Evolutionary conservation across 2,797 vertebrate genomes (phyloP), one percentile per base, ranked within the genome.

Genomic region (Parauchenoglanis ngamensis): DNA sequence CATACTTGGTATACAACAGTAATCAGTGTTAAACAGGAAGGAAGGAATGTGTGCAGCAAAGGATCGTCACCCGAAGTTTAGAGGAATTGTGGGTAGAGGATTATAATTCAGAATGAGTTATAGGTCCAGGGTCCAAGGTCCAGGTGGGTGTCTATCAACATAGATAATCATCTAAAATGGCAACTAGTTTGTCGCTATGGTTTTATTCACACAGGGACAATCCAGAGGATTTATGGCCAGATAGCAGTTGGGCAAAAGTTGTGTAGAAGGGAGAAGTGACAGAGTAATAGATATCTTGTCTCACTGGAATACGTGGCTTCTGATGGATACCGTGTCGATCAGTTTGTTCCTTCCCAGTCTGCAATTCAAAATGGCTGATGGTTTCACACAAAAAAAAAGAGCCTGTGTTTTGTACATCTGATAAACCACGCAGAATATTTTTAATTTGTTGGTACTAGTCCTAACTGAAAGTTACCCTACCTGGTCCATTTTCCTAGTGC

Each of bases 111-210:
- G 61, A 31, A 57, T 67, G 67, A 79, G 87, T 88, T 88, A 70
- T 85, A 88, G 84, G 77, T 93, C 90, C 90, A 92, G 92, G 93
- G 40, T 40, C 40, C 76, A 86, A 88, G 84, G 77, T 93, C 90
- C 90, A 92, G 92, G 93, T 94, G 89, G 80, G 88, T 92, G 90
- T 91, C 94, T 93, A 85, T 92, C 93, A 93, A 94, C 90, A 91
- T 94, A 94, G 92, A 94, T 92, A 94, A 93, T 94, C 93, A 92
- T 93, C 92, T 94, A 92, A 92, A 94, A 92, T 94, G 94, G 94
- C 93, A 93, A 92, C 92, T 93, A 93, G 93, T 91, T 91, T 92
- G 90, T 90, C 31, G 28, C 72, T 90, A 87, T 89, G 88, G 78
- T 90, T 88, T 87, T 88, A 90, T 79, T 61, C 76, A 86, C 87